Base-by-base conservation (phyloP, 2,797 vertebrate genomes). In the Naso thynnoides region DNA sequence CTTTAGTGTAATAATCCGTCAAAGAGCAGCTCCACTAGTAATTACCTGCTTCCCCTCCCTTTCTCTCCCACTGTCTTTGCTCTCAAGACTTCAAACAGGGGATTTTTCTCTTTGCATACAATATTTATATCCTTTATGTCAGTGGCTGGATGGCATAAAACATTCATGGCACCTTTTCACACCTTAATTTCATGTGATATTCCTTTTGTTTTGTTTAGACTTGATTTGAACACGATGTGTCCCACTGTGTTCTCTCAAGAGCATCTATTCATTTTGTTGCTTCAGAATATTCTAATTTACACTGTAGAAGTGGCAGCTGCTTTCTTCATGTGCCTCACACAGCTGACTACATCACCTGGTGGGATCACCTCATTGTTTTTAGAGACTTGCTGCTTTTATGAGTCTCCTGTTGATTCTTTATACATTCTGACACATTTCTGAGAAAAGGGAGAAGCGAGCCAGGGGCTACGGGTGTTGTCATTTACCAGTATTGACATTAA, bases 81-180 rank as follows among this genome's bases (percentile, higher is more conserved):
- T 87, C 87, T 89, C 83, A 85, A 88, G 77, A 93, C 93, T 93
- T 94, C 92, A 95, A 94, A 94, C 81, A 44, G 63, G 75, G 78
- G 80, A 86, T 84, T 90, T 81, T 91, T 89, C 85, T 90, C 82
- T 86, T 87, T 87, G 83, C 92, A 93, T 93, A 79, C 90, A 93
- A 93, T 93, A 94, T 94, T 94, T 91, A 93, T 92, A 83, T 79
- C 78, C 87, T 93, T 93, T 91, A 92, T 92, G 91, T 93, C 89
- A 89, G 83, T 87, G 92, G 90, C 90, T 89, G 79, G 84, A 87
- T 89, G 88, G 63, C 79, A 87, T 92, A 68, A 92, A 93, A 92
- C 86, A 88, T 91, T 88, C 80, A 86, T 83, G 88, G 49, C 85
- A 90, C 86, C 88, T 91, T 92, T 88, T 88, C 86, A 79, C 87